These are phyloP conservation scores for Eurytoma adleriae DNA, from an alignment of 2,888 invertebrate genomes.

Conservation along the genomic window DNA sequence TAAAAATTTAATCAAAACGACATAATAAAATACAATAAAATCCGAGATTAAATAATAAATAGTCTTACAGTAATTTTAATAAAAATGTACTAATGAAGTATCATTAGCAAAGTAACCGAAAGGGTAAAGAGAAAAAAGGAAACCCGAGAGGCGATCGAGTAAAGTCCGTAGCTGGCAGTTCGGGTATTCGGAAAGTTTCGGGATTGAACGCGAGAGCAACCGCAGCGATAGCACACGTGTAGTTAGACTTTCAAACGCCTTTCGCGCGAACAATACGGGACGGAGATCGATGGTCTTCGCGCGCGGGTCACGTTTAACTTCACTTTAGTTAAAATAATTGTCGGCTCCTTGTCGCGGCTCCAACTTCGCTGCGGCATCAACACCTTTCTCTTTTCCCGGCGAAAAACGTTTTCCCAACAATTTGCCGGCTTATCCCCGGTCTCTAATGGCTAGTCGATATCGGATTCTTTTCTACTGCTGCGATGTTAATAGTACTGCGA, in stretches of 20 bases:
- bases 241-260: slow-evolving; percentile 34
- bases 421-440: not conserved
- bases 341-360: slow-evolving; percentile 13
- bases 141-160: not conserved
- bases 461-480: too few relatives aligned
- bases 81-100: too few relatives aligned
- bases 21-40: too few relatives aligned
- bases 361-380: not conserved
- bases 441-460: too few relatives aligned
- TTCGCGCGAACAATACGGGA: slow-evolving; percentile 6
- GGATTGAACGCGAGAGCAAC: slow-evolving; percentile 14
- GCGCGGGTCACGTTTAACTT: slow-evolving; percentile 17
- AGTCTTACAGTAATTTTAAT: too few relatives aligned
- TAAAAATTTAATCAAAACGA: too few relatives aligned
- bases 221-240: slow-evolving; percentile 17
- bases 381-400: not conserved
- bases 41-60: too few relatives aligned
- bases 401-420: not conserved
- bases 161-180: slow-evolving; percentile 21
- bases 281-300: slow-evolving; percentile 6
- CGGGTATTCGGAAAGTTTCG: slow-evolving; percentile 36
- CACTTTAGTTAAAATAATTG: slow-evolving; percentile 4
- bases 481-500: too few relatives aligned
- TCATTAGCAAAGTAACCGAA: not conserved
- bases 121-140: not conserved